These are phyloP conservation scores for Myripristis jacobus DNA, from an alignment of 2,797 vertebrate species.

Conservation along the genomic window DNA sequence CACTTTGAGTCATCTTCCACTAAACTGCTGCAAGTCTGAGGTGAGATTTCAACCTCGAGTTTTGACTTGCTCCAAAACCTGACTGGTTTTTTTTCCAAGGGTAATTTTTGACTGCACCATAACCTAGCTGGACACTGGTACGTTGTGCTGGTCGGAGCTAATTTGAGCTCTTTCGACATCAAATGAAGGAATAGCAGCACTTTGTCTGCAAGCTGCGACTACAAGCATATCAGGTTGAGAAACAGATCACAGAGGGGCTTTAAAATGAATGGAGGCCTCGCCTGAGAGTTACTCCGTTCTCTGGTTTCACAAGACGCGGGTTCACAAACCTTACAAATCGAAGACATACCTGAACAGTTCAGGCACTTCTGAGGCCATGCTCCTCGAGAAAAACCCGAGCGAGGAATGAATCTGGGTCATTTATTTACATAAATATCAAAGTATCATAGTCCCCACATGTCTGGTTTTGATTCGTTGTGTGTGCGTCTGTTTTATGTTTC, in stretches of 20 bases:
- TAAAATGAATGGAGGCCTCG: slow-evolving; percentile 46
- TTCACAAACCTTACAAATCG: slow-evolving; percentile 48
- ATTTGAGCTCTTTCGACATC: slow-evolving; percentile 58
- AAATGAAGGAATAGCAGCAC: slow-evolving; percentile 51
- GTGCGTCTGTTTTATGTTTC: slow-evolving; percentile 55
- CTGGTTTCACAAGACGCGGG: slow-evolving; percentile 58
- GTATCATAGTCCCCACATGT: slow-evolving; percentile 34
- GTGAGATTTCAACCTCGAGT: slow-evolving; percentile 1
- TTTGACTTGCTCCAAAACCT: background rate
- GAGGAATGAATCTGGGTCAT: slow-evolving; percentile 34
- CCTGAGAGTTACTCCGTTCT: slow-evolving; percentile 56
- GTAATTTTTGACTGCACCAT: slow-evolving; percentile 7
- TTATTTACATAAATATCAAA: slow-evolving; percentile 44
- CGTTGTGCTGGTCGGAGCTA: slow-evolving; percentile 62
- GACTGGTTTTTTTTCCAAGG: background rate
- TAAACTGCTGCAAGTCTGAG: slow-evolving; percentile 13
- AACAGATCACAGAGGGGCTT: slow-evolving; percentile 57
- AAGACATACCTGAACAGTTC: slow-evolving; percentile 42
- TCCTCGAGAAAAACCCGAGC: slow-evolving; percentile 16
- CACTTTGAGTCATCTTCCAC: slow-evolving; percentile 13
- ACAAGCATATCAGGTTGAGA: slow-evolving; percentile 69
- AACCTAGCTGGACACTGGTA: slow-evolving; percentile 25
- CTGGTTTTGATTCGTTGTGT: slow-evolving; percentile 59
- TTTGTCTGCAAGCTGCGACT: slow-evolving; percentile 41
- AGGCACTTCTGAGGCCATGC: background rate